Evolutionary conservation across 35 echinoderm and acorn worm species (phyloP), one percentile per base, ranked within the genome.

Genomic region (Hemicentrotus pulcherrimus): DNA sequence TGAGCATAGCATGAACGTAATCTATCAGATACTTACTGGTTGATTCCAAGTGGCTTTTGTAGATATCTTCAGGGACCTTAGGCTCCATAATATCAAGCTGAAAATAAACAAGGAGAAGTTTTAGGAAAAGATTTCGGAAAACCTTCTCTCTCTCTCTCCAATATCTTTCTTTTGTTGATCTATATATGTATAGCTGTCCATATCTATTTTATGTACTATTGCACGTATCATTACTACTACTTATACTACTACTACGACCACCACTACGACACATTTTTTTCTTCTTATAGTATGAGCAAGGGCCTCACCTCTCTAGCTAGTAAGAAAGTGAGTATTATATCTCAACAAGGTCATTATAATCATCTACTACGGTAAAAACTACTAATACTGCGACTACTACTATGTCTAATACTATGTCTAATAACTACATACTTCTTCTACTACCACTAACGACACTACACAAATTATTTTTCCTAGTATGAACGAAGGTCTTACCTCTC

Each of bases 41-140:
- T 78, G 95, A 97, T 94, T 99, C 98, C 46, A 99, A 70, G 48
- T 97, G 98, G 89, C 97, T 99, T 89, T 99, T 99, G 95, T 99
- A 99, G 94, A 99, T 99, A 88, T 99, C 98, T 94, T 99, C 98
- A 13, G 98, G 98, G 32, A 99, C 97, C 91, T 99, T 99, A 31
- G 98, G 98, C 24, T 99, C 98, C 98, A 99, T 99, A 33, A 99
- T 99, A 89, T 99, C 98, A 47, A 99, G 95, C 98, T 99, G 94
- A 65, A 88, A 55, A 94, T 94, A 65, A 90, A 32, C 14, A 86
- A 33, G 11, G 32, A 86, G 30, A 30, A 33, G 86, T 55, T 78
- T 22, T 8, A 55, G 14, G 50, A 55, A 55, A 11, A 78, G 19
- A n/a, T 78, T 78, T 4, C n/a, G 1, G 65, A 78, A 78, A 28